Evolutionary conservation across 1,140 invertebrate genomes (phyloP).

Genomic region (Camponotus pennsylvanicus): DNA sequence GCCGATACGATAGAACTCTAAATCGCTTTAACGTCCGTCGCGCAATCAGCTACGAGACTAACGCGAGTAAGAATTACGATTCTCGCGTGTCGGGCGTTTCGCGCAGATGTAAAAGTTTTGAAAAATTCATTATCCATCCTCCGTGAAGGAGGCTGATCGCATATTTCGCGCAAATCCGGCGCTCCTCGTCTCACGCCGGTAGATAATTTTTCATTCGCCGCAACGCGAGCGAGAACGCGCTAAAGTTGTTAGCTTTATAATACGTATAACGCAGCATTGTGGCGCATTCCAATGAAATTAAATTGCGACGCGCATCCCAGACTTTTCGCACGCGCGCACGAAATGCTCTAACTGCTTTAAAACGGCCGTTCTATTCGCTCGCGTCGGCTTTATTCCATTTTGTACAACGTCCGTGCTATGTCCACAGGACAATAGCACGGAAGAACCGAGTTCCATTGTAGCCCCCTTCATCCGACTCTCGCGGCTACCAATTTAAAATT

Average conservation of each 20-base stretch:
- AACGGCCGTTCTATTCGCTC: constrained; percentile 42
- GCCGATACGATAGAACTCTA: constrained; percentile 26
- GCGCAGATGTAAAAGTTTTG: neutral
- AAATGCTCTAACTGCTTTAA: constrained; percentile 67
- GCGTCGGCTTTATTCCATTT: constrained; percentile 62
- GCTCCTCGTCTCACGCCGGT: neutral
- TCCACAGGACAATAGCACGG: constrained; percentile 57
- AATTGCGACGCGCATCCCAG: constrained; percentile 47
- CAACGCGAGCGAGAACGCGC: neutral
- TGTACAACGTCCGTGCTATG: constrained; percentile 55
- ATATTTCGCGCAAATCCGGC: constrained; percentile 10
- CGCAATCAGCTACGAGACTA: constrained; percentile 31
- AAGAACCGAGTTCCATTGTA: constrained; percentile 59
- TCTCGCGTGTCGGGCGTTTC: neutral
- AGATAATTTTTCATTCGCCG: neutral
- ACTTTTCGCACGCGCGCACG: constrained; percentile 19
- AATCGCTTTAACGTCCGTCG: constrained; percentile 50
- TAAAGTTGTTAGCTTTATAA: constrained; percentile 14
- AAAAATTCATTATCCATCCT: neutral
- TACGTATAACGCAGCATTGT: neutral
- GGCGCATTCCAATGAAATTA: constrained; percentile 66
- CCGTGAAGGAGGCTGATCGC: neutral
- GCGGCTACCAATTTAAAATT: constrained; percentile 69
- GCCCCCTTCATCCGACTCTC: constrained; percentile 1
- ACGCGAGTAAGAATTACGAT: neutral